Percentiles rank a stretch among this genome's conserved stretches.
phyloP scores from a whole-genome alignment of 1,140 invertebrate genomes.

The Drosophila busckii region DNA sequence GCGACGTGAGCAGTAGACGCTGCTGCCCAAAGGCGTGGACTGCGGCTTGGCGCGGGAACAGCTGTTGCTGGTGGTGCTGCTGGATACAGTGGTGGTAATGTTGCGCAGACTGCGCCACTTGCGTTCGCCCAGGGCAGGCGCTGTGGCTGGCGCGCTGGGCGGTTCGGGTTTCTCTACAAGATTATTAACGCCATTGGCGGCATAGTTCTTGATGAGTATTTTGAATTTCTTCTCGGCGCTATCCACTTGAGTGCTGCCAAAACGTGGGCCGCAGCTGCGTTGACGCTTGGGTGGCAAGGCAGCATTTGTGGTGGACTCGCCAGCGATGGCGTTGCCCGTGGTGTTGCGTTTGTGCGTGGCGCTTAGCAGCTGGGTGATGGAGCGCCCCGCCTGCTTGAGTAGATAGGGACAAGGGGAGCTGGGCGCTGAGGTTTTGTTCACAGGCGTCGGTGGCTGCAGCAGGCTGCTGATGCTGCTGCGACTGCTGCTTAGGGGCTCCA shows the following conservation, averaged over 20 bases:
- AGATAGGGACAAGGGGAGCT: constrained; percentile 46
- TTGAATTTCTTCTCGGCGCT: constrained; percentile 59
- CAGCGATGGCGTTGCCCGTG: not conserved
- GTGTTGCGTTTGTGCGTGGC: constrained; percentile 51
- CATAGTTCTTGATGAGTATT: constrained; percentile 65
- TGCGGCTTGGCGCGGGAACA: not conserved
- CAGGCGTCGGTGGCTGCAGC: constrained; percentile 13
- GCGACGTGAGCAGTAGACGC: constrained; percentile 27
- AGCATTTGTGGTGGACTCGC: constrained; percentile 8
- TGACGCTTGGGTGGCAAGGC: constrained; percentile 62
- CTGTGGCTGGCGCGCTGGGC: constrained; percentile 22
- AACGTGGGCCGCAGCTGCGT: constrained; percentile 65
- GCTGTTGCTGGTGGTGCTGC: not conserved
- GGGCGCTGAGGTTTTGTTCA: not conserved
- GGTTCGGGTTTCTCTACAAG: constrained; percentile 29
- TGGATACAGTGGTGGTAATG: constrained; percentile 34
- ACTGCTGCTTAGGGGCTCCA: constrained; percentile 57
- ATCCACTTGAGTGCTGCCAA: constrained; percentile 39
- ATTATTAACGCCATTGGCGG: constrained; percentile 12
- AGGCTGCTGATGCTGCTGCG: constrained; percentile 52
- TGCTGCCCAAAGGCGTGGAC: not conserved
- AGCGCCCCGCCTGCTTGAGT: constrained; percentile 56
- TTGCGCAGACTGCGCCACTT: constrained; percentile 62
- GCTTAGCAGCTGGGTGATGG: constrained; percentile 55
- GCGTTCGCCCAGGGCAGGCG: constrained; percentile 39